Percentiles rank a stretch among this genome's conserved stretches.
Conservation (phyloP, 2,888 invertebrate species). For the Helleia helle region DNA sequence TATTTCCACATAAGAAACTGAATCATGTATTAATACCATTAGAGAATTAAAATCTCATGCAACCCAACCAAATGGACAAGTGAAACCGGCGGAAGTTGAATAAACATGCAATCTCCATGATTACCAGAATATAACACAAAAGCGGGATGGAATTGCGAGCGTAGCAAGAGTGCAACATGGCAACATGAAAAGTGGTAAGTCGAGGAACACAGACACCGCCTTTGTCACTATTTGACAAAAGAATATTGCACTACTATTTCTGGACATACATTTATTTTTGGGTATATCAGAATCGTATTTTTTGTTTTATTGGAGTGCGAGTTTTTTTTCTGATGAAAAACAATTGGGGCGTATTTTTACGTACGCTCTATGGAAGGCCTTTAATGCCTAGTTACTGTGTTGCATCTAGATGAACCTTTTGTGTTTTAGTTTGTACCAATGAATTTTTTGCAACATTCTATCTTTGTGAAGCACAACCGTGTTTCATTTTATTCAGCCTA, state of each 20-base stretch:
- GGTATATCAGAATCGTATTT: neutral
- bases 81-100: neutral
- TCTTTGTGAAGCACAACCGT: too few species aligned
- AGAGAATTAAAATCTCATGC: constrained; percentile 4
- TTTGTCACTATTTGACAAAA: neutral
- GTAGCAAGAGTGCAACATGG: neutral
- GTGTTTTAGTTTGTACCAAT: too few species aligned
- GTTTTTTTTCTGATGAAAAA: constrained; percentile 4
- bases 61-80: neutral
- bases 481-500: too few species aligned
- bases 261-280: neutral
- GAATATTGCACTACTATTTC: neutral
- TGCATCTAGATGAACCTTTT: too few species aligned
- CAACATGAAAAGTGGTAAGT: neutral
- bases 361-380: neutral
- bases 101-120: constrained; percentile 3
- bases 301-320: neutral
- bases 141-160: neutral
- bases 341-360: constrained; percentile 4
- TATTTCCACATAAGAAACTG: too few species aligned
- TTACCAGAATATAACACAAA: neutral
- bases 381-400: neutral
- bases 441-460: too few species aligned
- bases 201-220: neutral
- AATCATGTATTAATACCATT: neutral